Evolutionary conservation across 92 coral and sea anemone genomes (phyloP), one percentile per base, ranked within the genome.

Genomic region (Zoanthus sociatus): DNA sequence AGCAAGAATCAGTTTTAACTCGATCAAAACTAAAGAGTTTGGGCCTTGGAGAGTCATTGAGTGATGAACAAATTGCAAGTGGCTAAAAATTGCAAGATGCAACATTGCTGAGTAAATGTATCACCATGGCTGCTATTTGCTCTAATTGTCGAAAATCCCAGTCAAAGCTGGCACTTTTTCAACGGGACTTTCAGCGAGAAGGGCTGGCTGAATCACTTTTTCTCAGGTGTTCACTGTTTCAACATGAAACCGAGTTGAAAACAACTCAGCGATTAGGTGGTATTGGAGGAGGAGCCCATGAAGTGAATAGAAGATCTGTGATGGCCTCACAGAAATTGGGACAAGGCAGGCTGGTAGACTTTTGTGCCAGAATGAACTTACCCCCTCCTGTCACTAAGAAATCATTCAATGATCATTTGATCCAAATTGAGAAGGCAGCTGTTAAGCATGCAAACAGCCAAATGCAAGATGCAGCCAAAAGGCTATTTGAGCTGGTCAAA

Each of bases 201-300:
- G 93, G 93, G 6, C 84, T 90, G 44, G 82, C 92, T 44, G 89
- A 91, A 78, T 55, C 58, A 7, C 42, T 91, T 78, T 88, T 83
- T 51, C 74, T 88, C 30, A 51, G 50, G 63, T 91, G 92, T 44
- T 84, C 92, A 15, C 7, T 20, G 1, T 88, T 92, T 88, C 33
- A 84, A 33, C 14, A 17, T 5, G 68, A 60, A 18, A 91, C 94
- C 70, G 46, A 87, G 17, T 63, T 83, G 30, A 16, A 78, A 31
- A 91, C 94, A 37, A 89, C 90, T 63, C 84, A 78, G 26, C 71
- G 77, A 55, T 73, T 84, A 10, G 94, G 94, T 53, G 91, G 94
- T 42, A 71, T 71, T 11, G 94, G 88, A 70, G 93, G 60, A 6
- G 60, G 60, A 10, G 60, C 60, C 60, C 60, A 54, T 54, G 60